Evolutionary conservation across 1,140 invertebrate species (phyloP), one percentile per base, ranked within the genome.

Genomic region (Eumeta japonica): DNA sequence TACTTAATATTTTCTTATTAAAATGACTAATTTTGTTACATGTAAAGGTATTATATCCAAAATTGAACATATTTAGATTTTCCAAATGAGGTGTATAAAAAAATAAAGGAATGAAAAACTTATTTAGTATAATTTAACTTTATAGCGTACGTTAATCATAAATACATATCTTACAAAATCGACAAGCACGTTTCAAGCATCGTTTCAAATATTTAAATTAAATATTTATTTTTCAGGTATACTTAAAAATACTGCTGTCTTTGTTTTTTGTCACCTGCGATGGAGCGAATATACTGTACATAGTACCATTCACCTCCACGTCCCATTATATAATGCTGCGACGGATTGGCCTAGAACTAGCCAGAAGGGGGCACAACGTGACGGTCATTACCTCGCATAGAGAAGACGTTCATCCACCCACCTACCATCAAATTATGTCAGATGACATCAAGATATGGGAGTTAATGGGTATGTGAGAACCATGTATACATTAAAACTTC

Each of bases 281-380:
- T 4, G 37, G 51, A 1, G 72, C 70, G 0, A 67, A 65, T 20
- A 68, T 72, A 28, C 46, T 75, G 5, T 70, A 65, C 27, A 47
- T 60, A 12, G 50, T 70, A 14, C 59, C 74, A 10, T 62, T 71
- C 34, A 65, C 54, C 12, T 60, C 63, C 0, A 64, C 58, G 43
- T 67, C 65, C 16, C 81, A 83, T 44, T 77, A 75, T 49, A 76
- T 81, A 46, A 62, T 81, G 53, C 49, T 81, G 33, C 70, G 70
- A 35, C 72, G 78, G 13, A 75, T 83, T 27, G 73, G 77, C 11
- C 58, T 74, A 11, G 79, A 78, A 42, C 50, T 85, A 16, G 72
- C 80, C 0, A 39, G 55, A 0, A 71, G 78, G 34, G 83, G 82
- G 2, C 83, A 85, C 47, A 73, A 83, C 43, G 75, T 84, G 2